Base-by-base conservation (phyloP, 2,888 invertebrate species). In the Steinernema carpocapsae region DNA sequence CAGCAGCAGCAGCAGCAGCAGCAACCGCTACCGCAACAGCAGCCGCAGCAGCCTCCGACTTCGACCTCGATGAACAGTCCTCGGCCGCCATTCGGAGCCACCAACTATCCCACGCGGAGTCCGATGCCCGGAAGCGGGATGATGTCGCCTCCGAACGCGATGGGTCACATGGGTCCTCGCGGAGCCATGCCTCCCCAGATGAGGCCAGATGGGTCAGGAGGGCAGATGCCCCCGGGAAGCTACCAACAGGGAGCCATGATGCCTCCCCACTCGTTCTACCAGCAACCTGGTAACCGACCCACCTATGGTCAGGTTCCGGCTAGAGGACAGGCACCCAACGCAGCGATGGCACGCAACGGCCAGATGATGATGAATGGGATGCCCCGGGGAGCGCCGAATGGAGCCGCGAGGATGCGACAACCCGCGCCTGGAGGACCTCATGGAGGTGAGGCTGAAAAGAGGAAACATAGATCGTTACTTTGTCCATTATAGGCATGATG, bases 21-120 rank as follows among this genome's bases (percentile, higher is more conserved):
- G 59, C 59, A 42, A 37, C 22, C 37, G 43, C 32, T 42, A 73
- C 52, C 37, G 26, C 32, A 73, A 59, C 52, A 42, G 22, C 7
- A 73, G 26, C 0, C 24, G 64, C 24, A 42, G 48, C 48, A 70
- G 76, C 4, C 64, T 19, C 73, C 75, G 37, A 56, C 72, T 24
- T 70, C 79, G n/a, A 71, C 74, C 26, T 29, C 74, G 17, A 80
- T 78, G 75, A 79, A 80, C 72, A 81, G 79, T 70, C 79, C 79
- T 26, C 75, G 76, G 24, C 73, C 71, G 22, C 74, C 56, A 37
- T 81, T 72, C 46, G 43, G 19, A 32, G 42, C 56, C 17, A 56
- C 2, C 56, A 56, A 56, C 56, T 56, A 19, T 26, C 56, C 56
- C 56, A 56, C 56, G 3, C 17, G 56, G 22, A 56, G 56, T 14